Conservation (phyloP, 2,888 invertebrate species). For the Trichogramma evanescens region DNA sequence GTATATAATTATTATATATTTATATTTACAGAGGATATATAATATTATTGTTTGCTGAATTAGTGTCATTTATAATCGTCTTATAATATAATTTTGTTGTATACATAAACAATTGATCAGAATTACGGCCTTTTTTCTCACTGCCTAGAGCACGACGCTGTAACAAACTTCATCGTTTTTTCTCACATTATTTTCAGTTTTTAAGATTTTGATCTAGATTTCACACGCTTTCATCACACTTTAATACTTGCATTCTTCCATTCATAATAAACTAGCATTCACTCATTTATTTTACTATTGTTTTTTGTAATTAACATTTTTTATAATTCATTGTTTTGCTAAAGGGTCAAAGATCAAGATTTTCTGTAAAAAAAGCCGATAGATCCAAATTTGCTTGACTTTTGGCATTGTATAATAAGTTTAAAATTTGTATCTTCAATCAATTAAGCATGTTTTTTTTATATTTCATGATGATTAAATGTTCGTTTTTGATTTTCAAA, state of each 20-base stretch:
- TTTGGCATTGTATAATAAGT: too few species aligned
- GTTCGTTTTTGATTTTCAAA: too few species aligned
- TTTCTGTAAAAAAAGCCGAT: too few species aligned
- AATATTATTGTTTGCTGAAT: slow-evolving; percentile 42
- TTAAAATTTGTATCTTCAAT: too few species aligned
- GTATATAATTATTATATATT: slow-evolving; percentile 42
- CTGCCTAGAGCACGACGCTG: slow-evolving; percentile 11
- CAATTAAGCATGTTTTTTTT: too few species aligned
- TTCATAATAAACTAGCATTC: slow-evolving; percentile 7
- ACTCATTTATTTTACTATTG: neutral
- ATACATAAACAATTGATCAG: slow-evolving; percentile 47
- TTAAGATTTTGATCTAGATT: slow-evolving; percentile 22
- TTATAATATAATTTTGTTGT: slow-evolving; percentile 44
- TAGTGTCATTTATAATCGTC: slow-evolving; percentile 44
- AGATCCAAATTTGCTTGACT: too few species aligned
- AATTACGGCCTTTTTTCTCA: slow-evolving; percentile 38
- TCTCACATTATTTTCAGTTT: slow-evolving; percentile 28
- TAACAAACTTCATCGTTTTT: slow-evolving; percentile 22
- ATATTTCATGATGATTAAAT: too few species aligned
- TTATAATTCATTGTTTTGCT: too few species aligned
- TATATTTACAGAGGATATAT: slow-evolving; percentile 47
- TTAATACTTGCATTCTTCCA: slow-evolving; percentile 3
- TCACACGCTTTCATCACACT: slow-evolving; percentile 18
- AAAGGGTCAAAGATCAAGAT: too few species aligned
- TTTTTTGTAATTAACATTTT: too few species aligned